Conservation (phyloP, 1,140 invertebrate species). For the Drosophila auraria region DNA sequence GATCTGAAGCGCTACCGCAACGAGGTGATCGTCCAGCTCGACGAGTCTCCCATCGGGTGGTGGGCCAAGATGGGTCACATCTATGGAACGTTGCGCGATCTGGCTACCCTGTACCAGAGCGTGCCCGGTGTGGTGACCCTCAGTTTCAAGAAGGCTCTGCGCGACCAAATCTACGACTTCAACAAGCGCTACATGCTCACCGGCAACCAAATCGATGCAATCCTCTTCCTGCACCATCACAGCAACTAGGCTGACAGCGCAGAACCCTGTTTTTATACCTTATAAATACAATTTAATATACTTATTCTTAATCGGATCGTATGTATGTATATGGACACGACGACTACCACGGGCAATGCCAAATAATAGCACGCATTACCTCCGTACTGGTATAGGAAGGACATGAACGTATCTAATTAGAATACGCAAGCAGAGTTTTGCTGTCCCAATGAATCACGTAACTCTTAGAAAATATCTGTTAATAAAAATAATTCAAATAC, state of each 20-base stretch:
- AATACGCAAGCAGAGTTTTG: neutral
- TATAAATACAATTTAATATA: slow-evolving; percentile 29
- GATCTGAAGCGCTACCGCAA: slow-evolving; percentile 80
- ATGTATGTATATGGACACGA: slow-evolving; percentile 32
- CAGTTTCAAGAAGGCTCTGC: slow-evolving; percentile 72
- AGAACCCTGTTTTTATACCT: slow-evolving; percentile 29
- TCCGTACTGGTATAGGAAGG: slow-evolving; percentile 5
- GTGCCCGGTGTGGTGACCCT: slow-evolving; percentile 80
- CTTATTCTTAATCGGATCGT: slow-evolving; percentile 21
- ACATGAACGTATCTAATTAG: neutral
- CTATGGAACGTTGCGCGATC: slow-evolving; percentile 72
- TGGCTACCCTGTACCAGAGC: slow-evolving; percentile 73
- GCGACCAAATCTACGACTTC: slow-evolving; percentile 76
- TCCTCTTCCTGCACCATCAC: slow-evolving; percentile 75
- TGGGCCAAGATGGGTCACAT: slow-evolving; percentile 77
- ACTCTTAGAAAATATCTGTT: slow-evolving; percentile 19
- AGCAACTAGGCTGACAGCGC: slow-evolving; percentile 33
- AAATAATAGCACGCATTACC: neutral
- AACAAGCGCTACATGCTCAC: slow-evolving; percentile 78
- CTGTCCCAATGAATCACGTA: slow-evolving; percentile 20
- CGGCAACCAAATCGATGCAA: slow-evolving; percentile 76
- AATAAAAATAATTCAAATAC: slow-evolving; percentile 21
- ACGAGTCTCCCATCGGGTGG: slow-evolving; percentile 79
- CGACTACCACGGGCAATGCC: slow-evolving; percentile 26
- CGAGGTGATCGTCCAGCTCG: slow-evolving; percentile 74